Conservation (phyloP, 30 jellyfish, hydroid and myxozoan species). For the Hydractinia symbiolongicarpus region DNA sequence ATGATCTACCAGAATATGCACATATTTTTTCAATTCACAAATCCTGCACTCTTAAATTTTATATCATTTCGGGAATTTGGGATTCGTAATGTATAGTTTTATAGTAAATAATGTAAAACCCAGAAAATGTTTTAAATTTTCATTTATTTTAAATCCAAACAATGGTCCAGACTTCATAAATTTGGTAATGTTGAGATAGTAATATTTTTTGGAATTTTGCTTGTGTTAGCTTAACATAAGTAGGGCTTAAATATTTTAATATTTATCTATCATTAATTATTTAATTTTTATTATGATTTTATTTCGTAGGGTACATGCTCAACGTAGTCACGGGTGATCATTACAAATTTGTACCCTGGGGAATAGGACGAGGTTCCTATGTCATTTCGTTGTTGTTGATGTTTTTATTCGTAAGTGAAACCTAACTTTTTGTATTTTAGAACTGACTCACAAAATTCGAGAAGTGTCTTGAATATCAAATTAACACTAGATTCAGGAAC, state of each 20-base stretch:
- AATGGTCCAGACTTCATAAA: too few species aligned
- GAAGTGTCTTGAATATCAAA: neutral
- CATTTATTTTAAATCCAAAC: too few species aligned
- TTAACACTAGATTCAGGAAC: too few species aligned
- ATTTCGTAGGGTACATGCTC: conserved; percentile 65
- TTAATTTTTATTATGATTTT: neutral
- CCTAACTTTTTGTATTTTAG: neutral
- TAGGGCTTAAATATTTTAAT: neutral
- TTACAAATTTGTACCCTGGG: conserved; percentile 67
- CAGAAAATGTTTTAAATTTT: too few species aligned
- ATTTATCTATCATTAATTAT: neutral
- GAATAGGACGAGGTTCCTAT: conserved; percentile 85
- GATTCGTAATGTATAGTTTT: too few species aligned
- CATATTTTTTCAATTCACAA: too few species aligned
- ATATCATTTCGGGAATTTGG: too few species aligned
- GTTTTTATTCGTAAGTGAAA: conserved; percentile 81
- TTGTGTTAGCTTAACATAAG: neutral
- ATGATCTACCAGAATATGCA: too few species aligned
- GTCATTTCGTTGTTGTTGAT: conserved; percentile 60
- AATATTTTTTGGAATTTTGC: neutral
- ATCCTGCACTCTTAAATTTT: too few species aligned
- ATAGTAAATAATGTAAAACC: too few species aligned
- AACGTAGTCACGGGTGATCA: conserved; percentile 88
- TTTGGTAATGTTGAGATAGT: too few species aligned
- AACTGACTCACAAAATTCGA: neutral